phyloP scores from a whole-genome alignment of 2,888 invertebrate species.

The Dryocosmus kuriphilus region DNA sequence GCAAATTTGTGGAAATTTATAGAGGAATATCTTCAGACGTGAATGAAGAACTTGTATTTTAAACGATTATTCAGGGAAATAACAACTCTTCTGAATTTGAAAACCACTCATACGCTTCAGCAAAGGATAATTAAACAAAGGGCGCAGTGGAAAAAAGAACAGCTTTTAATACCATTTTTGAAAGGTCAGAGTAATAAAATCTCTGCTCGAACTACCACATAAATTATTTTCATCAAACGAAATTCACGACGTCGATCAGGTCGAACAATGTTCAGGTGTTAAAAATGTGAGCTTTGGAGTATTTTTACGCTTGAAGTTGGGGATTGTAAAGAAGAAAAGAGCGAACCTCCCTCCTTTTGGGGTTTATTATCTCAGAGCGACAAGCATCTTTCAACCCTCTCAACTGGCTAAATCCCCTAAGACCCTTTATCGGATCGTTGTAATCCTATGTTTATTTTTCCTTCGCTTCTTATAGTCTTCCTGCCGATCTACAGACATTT shows the following conservation, averaged over 20 bases:
- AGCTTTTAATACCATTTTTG: background rate
- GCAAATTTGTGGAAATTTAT: too few relatives aligned
- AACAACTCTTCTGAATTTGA: background rate
- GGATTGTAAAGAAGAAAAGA: background rate
- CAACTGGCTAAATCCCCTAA: background rate
- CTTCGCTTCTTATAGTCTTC: constrained; percentile 11
- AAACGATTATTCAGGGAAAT: background rate
- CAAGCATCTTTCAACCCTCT: constrained; percentile 19
- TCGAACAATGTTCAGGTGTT: background rate
- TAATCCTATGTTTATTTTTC: constrained; percentile 33
- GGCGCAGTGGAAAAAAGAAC: background rate
- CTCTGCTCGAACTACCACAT: background rate
- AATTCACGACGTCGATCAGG: background rate
- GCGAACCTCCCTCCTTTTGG: background rate
- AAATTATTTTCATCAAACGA: background rate
- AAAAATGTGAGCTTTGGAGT: background rate
- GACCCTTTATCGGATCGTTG: background rate
- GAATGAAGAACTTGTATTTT: too few relatives aligned
- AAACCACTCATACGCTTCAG: too few relatives aligned
- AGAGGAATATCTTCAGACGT: too few relatives aligned
- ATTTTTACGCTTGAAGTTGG: background rate
- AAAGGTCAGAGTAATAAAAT: background rate
- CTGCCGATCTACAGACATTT: constrained; percentile 18
- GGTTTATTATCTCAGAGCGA: background rate
- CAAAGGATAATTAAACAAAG: too few relatives aligned